phyloP scores from a whole-genome alignment of 23 tunicate genomes.

The Corella eumyota region DNA sequence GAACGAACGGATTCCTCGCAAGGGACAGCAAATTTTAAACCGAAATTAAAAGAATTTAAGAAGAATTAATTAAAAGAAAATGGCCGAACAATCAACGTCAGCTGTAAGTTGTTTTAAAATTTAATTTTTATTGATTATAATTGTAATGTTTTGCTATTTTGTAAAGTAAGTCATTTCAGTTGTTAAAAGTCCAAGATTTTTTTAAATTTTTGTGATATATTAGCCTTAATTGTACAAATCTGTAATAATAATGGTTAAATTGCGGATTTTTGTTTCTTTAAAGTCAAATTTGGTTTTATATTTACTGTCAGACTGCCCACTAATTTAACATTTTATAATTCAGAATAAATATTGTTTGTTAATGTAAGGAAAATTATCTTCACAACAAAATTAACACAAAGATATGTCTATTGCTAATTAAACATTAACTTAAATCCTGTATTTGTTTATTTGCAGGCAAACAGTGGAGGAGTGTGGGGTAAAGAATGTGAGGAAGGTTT shows the following conservation, averaged over 20 bases:
- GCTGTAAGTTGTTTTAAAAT: slow-evolving; percentile 15
- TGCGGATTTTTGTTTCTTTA: no score
- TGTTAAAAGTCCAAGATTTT: no score
- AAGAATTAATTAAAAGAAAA: slow-evolving; percentile 3
- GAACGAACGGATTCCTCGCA: slow-evolving; percentile 71
- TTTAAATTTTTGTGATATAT: no score
- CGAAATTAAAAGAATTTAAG: not conserved
- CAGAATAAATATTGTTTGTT: no score
- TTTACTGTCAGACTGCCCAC: no score
- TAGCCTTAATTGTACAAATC: no score
- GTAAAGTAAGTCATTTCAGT: not conserved
- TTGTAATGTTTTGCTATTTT: not conserved
- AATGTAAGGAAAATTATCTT: no score
- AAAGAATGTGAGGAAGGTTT: slow-evolving; percentile 60
- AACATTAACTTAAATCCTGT: not conserved
- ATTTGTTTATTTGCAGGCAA: slow-evolving; percentile 8
- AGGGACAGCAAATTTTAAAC: not conserved
- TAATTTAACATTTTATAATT: no score
- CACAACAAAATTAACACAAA: no score
- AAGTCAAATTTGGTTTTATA: no score
- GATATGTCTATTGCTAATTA: no score
- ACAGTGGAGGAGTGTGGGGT: slow-evolving; percentile 38
- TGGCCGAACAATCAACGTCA: slow-evolving; percentile 28
- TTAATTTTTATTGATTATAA: not conserved
- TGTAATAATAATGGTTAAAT: no score